Evolutionary conservation across 2,113 vertebrate genomes (phyloP), one percentile per base, ranked within the genome.

Genomic region (Rhegmatorhina hoffmannsi): DNA sequence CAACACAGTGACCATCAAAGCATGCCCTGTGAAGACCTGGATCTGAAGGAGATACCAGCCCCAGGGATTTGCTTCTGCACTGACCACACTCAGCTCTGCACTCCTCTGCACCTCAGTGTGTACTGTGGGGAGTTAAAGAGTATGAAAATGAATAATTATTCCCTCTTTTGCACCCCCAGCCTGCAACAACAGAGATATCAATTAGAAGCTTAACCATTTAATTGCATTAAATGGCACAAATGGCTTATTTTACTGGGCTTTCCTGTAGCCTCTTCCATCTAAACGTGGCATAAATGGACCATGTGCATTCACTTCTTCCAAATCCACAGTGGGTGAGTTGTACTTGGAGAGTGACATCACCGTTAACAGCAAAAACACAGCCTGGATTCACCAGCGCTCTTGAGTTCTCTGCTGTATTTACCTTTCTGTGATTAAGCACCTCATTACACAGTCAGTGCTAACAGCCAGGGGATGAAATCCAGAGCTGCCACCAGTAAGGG

Each of bases 241-340:
- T 5, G 8, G 31, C 25, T 81, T 62, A n/a, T 56, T 78, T 29
- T 64, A 3, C 8, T 26, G 63, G 64, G 62, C 53, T 38, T 74
- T 93, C 67, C 62, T 17, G 28, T 26, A 82, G 81, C n/a, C 9
- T 90, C 56, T 79, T 46, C 6, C 15, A 53, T 4, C 23, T 23
- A 14, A 79, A 67, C 0, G 12, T 67, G 59, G 43, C 33, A 66
- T 4, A 66, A 69, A 36, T 0, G 0, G 44, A 40, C 29, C 28
- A 3, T 3, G 21, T 1, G 1, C 1, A 38, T 47, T 72, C 53
- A 46, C 66, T 26, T 81, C 38, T 62, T 59, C 49, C 77, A 68
- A 36, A 52, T 52, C 2, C 52, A 40, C 36, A 73, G 26, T 2
- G 17, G 40, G 33, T 58, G 53, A 68, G 24, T 43, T 55, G 10